These are phyloP conservation scores for Diaphora mendica DNA, from an alignment of 2,888 invertebrate genomes.

Conservation along the genomic window DNA sequence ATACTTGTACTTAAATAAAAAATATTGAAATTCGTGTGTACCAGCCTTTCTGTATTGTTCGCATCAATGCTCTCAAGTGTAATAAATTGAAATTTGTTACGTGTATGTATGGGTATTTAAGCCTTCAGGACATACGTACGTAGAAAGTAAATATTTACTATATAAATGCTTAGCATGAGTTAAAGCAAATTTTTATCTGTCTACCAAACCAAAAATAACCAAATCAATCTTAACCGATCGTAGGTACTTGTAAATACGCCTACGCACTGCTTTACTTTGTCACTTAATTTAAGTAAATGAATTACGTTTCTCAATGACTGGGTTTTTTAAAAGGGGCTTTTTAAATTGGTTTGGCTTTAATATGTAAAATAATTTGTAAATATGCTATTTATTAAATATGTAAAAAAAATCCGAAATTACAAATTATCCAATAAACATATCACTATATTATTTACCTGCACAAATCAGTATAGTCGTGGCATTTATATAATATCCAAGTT, in stretches of 20 bases:
- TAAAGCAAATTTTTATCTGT: background rate
- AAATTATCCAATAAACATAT: no score
- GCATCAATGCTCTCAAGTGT: no score
- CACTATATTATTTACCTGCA: background rate
- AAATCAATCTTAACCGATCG: background rate
- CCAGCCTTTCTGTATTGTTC: no score
- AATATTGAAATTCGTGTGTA: no score
- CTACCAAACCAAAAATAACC: slow-evolving; percentile 5
- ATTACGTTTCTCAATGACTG: background rate
- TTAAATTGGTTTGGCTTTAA: background rate
- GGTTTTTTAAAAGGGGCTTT: background rate
- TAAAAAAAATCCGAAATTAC: no score
- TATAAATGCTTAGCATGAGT: background rate
- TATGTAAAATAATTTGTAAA: background rate
- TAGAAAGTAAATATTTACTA: background rate
- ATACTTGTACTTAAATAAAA: no score
- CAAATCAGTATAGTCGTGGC: background rate
- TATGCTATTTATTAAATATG: background rate
- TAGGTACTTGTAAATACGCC: slow-evolving; percentile 6
- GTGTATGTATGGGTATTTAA: background rate
- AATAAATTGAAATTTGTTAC: background rate
- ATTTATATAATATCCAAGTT: background rate
- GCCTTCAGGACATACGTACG: background rate
- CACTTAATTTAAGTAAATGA: background rate
- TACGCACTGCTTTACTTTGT: background rate